Evolutionary conservation across 1,140 invertebrate species (phyloP).

Genomic region (Asbolus verrucosus): DNA sequence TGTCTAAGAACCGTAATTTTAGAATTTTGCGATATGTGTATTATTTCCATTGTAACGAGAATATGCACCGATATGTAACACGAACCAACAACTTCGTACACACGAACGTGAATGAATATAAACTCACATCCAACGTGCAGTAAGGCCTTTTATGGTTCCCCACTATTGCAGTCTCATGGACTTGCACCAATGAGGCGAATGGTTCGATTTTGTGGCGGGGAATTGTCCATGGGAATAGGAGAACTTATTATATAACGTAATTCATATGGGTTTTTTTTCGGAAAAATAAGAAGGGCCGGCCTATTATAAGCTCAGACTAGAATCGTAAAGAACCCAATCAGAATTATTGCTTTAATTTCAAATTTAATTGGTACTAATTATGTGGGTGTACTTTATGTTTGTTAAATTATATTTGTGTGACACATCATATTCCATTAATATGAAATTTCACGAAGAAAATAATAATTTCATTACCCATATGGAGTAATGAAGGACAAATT

Average conservation of each 20-base stretch:
- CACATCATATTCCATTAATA: too few species aligned
- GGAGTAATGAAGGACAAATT: too few species aligned
- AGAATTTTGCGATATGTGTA: conserved; percentile 11
- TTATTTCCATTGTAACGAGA: conserved; percentile 12
- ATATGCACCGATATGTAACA: not conserved
- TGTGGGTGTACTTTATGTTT: too few species aligned
- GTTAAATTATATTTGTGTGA: too few species aligned
- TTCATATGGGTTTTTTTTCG: too few species aligned
- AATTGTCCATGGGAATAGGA: conserved; percentile 19
- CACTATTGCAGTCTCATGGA: conserved; percentile 14
- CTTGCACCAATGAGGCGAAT: not conserved
- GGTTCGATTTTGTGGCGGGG: not conserved
- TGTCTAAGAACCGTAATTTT: not conserved
- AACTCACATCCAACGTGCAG: not conserved
- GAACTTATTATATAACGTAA: not conserved
- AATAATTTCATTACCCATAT: too few species aligned
- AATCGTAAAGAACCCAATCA: too few species aligned
- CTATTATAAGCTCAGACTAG: too few species aligned
- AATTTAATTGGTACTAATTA: too few species aligned
- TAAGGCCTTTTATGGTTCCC: not conserved
- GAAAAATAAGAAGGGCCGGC: too few species aligned
- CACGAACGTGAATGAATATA: not conserved
- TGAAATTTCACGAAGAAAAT: too few species aligned
- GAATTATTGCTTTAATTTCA: too few species aligned
- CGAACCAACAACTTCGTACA: not conserved